Evolutionary conservation across 2,888 invertebrate genomes (phyloP).

Genomic region (Nymphalis urticae): DNA sequence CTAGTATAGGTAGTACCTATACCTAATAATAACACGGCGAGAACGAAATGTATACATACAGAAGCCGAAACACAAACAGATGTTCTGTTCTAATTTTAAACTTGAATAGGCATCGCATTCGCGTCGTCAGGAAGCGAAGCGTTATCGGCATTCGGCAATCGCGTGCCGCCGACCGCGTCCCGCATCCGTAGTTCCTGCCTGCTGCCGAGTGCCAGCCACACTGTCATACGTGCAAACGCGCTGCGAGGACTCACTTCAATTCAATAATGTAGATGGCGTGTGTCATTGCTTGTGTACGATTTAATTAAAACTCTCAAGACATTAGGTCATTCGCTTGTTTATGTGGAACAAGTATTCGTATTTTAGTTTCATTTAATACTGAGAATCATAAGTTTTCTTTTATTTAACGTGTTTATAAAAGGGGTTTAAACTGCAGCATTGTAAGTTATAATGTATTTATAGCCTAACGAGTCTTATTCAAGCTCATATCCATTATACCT

Average conservation of each 20-base stretch:
- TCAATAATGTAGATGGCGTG: background rate
- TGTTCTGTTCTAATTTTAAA: conserved; percentile 24
- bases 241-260: background rate
- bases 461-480: background rate
- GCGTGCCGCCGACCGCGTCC: background rate
- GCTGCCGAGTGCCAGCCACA: no score
- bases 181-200: background rate
- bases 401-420: background rate
- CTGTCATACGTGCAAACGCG: no score
- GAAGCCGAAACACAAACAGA: conserved; percentile 14
- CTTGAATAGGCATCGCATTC: background rate
- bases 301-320: background rate
- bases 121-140: conserved; percentile 23
- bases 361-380: background rate
- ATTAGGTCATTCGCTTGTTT: background rate
- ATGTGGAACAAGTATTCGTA: background rate
- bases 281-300: background rate
- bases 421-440: background rate
- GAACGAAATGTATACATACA: background rate
- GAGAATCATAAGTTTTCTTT: background rate
- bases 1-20: no score
- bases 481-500: no score
- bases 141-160: conserved; percentile 10
- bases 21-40: no score
- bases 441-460: background rate